Evolutionary conservation across 2,113 vertebrate species (phyloP).

Genomic region (Crotalus viridis): DNA sequence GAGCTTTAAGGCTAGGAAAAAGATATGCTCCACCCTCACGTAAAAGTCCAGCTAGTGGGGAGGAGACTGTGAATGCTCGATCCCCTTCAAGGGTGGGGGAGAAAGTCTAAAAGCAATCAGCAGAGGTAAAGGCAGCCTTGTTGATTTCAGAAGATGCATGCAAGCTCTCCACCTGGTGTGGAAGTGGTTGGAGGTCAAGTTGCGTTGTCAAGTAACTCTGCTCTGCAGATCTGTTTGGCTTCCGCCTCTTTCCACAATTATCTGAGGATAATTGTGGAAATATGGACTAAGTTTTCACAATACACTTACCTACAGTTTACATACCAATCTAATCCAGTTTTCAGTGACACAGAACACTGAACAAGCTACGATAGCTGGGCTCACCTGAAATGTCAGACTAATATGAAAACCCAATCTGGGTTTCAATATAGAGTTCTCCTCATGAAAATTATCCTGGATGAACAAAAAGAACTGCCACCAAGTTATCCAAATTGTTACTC

Average conservation of each 20-base stretch:
- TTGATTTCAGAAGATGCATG: background rate
- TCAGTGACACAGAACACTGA: background rate
- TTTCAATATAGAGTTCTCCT: background rate
- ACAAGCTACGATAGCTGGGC: background rate
- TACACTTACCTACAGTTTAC: background rate
- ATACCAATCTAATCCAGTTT: background rate
- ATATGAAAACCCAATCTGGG: background rate
- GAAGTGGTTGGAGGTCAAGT: background rate
- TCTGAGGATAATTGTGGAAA: background rate
- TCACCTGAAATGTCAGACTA: background rate
- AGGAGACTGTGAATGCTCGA: background rate
- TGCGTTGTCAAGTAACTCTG: background rate
- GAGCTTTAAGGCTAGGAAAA: background rate
- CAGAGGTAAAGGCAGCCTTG: background rate
- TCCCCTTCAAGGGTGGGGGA: background rate
- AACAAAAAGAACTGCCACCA: background rate
- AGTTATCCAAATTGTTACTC: background rate
- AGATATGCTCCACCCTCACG: background rate
- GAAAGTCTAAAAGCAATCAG: background rate
- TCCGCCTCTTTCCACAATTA: background rate
- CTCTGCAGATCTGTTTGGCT: background rate
- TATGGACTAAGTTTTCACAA: background rate
- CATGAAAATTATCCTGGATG: background rate
- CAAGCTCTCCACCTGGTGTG: background rate
- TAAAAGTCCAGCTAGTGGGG: background rate